Base-by-base conservation (phyloP, 2,888 invertebrate genomes). In the Drosophila affinis region DNA sequence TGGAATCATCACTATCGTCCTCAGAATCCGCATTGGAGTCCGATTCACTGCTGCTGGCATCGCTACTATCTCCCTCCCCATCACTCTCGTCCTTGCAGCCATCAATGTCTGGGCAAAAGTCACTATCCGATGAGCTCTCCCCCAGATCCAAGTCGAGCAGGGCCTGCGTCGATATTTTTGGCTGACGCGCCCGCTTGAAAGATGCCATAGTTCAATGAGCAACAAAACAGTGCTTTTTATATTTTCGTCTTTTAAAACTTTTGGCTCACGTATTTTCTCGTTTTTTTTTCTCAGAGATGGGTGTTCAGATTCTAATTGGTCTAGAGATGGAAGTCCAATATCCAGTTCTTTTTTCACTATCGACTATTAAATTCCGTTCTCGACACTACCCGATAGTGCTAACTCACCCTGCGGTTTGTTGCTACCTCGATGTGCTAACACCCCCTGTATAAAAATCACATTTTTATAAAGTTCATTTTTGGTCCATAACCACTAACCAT, bases 101-200 rank as follows among this genome's bases (percentile, higher is more conserved):
- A 72, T 91, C 97, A 91, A 76, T 76, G 52, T 97, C 97, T 68
- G 97, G 97, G 61, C 98, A 95, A 92, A 98, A 98, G 93, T 98
- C 98, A 70, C 98, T 98, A 92, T 98, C 98, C 91, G 98, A 98
- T 0, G 97, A 97, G 90, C 98, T 98, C 68, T 96, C 97, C 45
- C 96, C 98, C 69, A 97, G 93, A 93, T 97, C 97, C 85, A 97
- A 96, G 91, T 97, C 96, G 57, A 97, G 92, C 63, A 97, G 92
- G 9, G 96, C 95, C 75, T 96, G 95, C 48, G 95, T 94, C 9
- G 95, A 94, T 89, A 92, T 90, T 79, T 92, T 92, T 12, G 91
- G 89, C 94, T 95, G 67, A 95, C 96, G 72, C 96, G 97, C 77
- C 56, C 90, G 88, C 69, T 90, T 91, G 68, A 88, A 89, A 5